A percentile compares a stretch with the other conserved stretches of the same genome.
These are phyloP conservation scores for Triops cancriformis DNA, from an alignment of 1,140 invertebrate species.

Conservation along the genomic window DNA sequence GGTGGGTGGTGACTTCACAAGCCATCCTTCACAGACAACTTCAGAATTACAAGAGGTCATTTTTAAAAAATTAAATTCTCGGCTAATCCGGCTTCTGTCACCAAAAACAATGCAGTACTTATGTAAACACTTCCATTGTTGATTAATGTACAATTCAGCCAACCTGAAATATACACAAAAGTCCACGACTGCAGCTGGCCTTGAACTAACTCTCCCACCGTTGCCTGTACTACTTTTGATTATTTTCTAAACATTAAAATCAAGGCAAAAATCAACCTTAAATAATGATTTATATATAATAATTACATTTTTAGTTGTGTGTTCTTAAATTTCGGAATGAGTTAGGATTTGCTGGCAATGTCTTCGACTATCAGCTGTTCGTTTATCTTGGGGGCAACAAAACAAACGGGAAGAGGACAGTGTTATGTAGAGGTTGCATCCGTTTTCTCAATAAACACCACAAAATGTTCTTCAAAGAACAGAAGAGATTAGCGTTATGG, in stretches of 20 bases:
- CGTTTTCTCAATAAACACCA: not conserved
- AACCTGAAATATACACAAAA: not conserved
- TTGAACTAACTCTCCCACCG: not conserved
- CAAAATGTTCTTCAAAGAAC: not conserved
- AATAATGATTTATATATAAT: no score
- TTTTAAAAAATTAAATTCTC: not conserved
- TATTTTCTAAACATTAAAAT: no score
- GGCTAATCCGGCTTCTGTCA: not conserved
- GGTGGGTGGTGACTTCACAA: constrained; percentile 82
- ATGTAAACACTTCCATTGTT: not conserved
- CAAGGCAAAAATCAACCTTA: no score
- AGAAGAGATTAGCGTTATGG: constrained; percentile 46
- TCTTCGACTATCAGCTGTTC: not conserved
- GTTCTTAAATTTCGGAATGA: no score
- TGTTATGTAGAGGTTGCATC: no score
- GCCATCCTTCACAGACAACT: constrained; percentile 74
- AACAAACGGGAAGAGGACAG: not conserved
- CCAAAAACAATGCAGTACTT: not conserved
- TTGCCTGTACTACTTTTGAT: not conserved
- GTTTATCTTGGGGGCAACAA: not conserved
- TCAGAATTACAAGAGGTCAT: constrained; percentile 39
- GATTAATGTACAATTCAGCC: constrained; percentile 5
- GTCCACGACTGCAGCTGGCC: not conserved
- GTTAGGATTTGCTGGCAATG: not conserved
- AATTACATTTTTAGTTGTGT: no score